phyloP scores from a whole-genome alignment of 1,140 invertebrate genomes.

The Theocolax elegans region DNA sequence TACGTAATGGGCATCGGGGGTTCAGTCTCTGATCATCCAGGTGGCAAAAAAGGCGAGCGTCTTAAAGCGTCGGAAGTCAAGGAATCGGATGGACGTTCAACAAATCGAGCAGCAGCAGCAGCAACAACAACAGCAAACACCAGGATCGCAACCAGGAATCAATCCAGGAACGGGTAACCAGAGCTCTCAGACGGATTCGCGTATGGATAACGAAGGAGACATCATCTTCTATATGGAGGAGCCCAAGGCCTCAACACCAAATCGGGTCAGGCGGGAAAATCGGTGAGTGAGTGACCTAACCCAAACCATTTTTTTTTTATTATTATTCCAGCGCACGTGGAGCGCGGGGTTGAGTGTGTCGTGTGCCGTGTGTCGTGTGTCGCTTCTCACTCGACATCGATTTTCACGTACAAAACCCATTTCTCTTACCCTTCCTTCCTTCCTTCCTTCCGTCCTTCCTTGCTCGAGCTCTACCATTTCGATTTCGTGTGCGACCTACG shows the following conservation, averaged over 20 bases:
- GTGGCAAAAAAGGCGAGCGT: slow-evolving; percentile 80
- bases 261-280: slow-evolving; percentile 71
- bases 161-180: slow-evolving; percentile 52
- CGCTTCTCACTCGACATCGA: too few species aligned
- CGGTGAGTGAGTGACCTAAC: too few species aligned
- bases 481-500: too few species aligned
- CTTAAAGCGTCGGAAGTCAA: slow-evolving; percentile 76
- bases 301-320: too few species aligned
- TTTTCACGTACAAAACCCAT: too few species aligned
- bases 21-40: slow-evolving; percentile 77
- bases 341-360: not conserved
- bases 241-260: slow-evolving; percentile 75
- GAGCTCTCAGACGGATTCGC: slow-evolving; percentile 18
- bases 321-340: too few species aligned
- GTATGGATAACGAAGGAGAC: slow-evolving; percentile 74
- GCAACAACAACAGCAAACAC: slow-evolving; percentile 62
- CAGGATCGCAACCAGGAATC: slow-evolving; percentile 53
- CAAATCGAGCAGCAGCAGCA: slow-evolving; percentile 50
- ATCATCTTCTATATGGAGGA: slow-evolving; percentile 80
- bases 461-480: too few species aligned
- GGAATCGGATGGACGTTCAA: slow-evolving; percentile 74
- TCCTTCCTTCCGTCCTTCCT: too few species aligned
- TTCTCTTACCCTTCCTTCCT: not conserved
- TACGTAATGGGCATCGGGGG: slow-evolving; percentile 66
- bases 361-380: not conserved